Conservation (phyloP, 2,888 invertebrate genomes). For the Thereva unica region DNA sequence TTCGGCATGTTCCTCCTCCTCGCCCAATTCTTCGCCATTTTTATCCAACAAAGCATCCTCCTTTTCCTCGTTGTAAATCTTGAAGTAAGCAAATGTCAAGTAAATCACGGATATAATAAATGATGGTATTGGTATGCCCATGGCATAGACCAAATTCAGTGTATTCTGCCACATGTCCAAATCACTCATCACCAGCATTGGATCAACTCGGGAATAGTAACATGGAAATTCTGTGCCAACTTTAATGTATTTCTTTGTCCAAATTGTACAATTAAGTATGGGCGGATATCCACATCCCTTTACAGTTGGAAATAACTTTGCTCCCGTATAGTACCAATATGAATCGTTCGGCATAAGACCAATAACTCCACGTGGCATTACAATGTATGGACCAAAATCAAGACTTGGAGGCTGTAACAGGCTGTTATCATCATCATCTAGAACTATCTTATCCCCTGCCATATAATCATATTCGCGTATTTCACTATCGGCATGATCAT, state of each 20-base stretch:
- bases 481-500: constrained; percentile 45
- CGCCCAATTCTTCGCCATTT: constrained; percentile 75
- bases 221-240: constrained; percentile 84
- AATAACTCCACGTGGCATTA: constrained; percentile 29
- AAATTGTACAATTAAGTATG: constrained; percentile 84
- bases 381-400: constrained; percentile 34
- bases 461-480: constrained; percentile 42
- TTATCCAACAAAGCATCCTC: constrained; percentile 73
- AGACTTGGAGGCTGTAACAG: constrained; percentile 46
- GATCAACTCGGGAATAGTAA: constrained; percentile 86
- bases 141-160: constrained; percentile 84
- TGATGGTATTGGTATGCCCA: constrained; percentile 91
- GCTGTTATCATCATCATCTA: constrained; percentile 45
- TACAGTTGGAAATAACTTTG: constrained; percentile 84
- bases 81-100: constrained; percentile 89
- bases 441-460: constrained; percentile 40
- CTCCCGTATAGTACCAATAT: constrained; percentile 81
- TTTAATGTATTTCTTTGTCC: constrained; percentile 74
- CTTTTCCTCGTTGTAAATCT: constrained; percentile 88
- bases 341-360: constrained; percentile 77
- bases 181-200: constrained; percentile 83
- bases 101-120: constrained; percentile 91
- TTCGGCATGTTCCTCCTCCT: constrained; percentile 62
- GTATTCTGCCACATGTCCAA: constrained; percentile 91
- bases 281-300: constrained; percentile 89